These are phyloP conservation scores for Cavia porcellus DNA, from an alignment of 2,113 vertebrate genomes.

Conservation along the genomic window DNA sequence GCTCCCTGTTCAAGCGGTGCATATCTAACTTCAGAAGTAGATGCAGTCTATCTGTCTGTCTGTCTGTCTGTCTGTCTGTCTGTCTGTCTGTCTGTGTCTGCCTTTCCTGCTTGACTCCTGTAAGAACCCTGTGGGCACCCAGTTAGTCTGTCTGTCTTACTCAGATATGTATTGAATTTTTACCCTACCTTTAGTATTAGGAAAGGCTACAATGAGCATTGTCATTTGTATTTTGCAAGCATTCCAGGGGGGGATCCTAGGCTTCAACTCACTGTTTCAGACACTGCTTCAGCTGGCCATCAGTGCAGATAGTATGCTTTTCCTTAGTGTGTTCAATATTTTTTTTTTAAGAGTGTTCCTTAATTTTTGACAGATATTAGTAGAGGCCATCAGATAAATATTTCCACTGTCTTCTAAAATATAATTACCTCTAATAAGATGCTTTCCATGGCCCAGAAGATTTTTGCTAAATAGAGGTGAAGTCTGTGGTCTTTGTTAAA, in stretches of 20 bases:
- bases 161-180: background rate
- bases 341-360: background rate
- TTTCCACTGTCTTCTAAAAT: background rate
- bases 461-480: constrained; percentile 54
- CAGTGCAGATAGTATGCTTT: background rate
- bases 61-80: no score
- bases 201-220: background rate
- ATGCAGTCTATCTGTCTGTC: no score
- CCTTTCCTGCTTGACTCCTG: no score
- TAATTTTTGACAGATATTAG: background rate
- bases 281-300: background rate
- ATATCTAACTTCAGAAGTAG: no score
- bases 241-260: background rate
- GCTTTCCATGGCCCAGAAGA: background rate
- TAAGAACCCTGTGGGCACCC: no score
- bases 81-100: no score
- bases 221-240: background rate
- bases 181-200: background rate
- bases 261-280: background rate
- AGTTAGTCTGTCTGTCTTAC: no score
- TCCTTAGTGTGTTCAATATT: background rate
- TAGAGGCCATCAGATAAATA: background rate
- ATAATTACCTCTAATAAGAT: background rate
- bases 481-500: constrained; percentile 49
- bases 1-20: no score